A percentile compares a stretch with the other conserved stretches of the same genome.
These are phyloP conservation scores for Bombus fervidus DNA, from an alignment of 1,140 invertebrate genomes.

Conservation along the genomic window DNA sequence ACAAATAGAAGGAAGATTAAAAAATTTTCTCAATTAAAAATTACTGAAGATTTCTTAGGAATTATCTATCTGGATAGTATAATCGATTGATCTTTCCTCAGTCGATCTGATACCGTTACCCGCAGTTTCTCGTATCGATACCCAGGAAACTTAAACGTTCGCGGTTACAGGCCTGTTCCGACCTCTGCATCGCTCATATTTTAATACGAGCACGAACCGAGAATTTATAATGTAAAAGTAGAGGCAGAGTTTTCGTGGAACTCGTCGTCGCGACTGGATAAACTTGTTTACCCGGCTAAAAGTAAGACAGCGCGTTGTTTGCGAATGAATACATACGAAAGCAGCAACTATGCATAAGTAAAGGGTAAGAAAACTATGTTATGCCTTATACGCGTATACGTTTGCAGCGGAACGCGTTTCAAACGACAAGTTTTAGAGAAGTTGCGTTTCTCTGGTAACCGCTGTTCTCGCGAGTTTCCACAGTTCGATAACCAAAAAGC, in stretches of 20 bases:
- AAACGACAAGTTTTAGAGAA: conserved; percentile 12
- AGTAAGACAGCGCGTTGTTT: conserved; percentile 49
- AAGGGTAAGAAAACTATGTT: conserved; percentile 26
- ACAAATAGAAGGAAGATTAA: too few species aligned
- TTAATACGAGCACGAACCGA: conserved; percentile 20
- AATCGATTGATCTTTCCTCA: not conserved
- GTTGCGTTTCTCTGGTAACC: not conserved
- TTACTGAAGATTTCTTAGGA: too few species aligned
- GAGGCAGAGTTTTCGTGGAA: conserved; percentile 28
- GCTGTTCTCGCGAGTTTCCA: not conserved
- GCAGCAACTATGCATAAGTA: conserved; percentile 39
- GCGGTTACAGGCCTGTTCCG: not conserved
- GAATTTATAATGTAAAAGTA: conserved; percentile 51
- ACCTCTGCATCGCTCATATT: conserved; percentile 20
- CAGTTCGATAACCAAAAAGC: not conserved
- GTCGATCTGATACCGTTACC: not conserved
- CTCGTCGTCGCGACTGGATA: conserved; percentile 42
- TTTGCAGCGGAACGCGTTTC: not conserved
- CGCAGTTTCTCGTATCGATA: not conserved
- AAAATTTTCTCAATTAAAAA: too few species aligned
- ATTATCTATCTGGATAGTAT: not conserved
- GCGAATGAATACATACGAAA: conserved; percentile 48
- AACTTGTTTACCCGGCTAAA: conserved; percentile 46
- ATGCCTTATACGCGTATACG: conserved; percentile 3
- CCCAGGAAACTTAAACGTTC: not conserved